Base-by-base conservation (phyloP, 2,888 invertebrate genomes). In the Apodemia hepburni region DNA sequence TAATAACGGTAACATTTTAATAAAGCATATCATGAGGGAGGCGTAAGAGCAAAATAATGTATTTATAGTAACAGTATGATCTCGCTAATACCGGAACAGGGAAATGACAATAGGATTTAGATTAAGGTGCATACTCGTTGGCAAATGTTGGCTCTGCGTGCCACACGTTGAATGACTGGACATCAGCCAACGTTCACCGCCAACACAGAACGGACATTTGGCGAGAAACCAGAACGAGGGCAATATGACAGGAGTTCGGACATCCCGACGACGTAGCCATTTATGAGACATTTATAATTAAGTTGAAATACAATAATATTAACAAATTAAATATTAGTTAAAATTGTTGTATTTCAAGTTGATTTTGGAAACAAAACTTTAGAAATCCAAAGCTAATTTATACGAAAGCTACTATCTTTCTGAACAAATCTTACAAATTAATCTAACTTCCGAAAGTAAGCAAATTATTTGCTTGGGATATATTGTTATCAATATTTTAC, bases 81-180 rank as follows among this genome's bases (percentile, higher is more conserved):
- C 54, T 38, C 12, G 33, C 51, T 49, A 27, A 27, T 61, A 49
- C 80, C 84, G 86, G 86, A 87, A 86, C 80, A 82, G 82, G 82
- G 83, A 82, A 79, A 76, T 75, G 75, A 72, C 72, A 72, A 71
- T 69, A 74, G 73, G 75, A 70, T 67, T 73, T 66, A 79, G 81
- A 71, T 76, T 79, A 74, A 68, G 72, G 66, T 70, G 75, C 72
- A 74, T 71, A 76, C 74, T 76, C 73, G 67, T 68, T 67, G 69
- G 66, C 66, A 62, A 61, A 64, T 61, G 51, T 64, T 61, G 51
- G 51, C 49, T 59, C 51, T 64, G 70, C 73, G 68, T 69, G 73
- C 69, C 72, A 68, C 75, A 77, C 73, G 77, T n/a, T 82, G 84
- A 84, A 84, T 82, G 78, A 79, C 74, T 82, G 84, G 80, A 66